Percentiles rank a stretch among this genome's conserved stretches.
Evolutionary conservation across 2,797 vertebrate genomes (phyloP).

Genomic region (Anguilla marmorata): DNA sequence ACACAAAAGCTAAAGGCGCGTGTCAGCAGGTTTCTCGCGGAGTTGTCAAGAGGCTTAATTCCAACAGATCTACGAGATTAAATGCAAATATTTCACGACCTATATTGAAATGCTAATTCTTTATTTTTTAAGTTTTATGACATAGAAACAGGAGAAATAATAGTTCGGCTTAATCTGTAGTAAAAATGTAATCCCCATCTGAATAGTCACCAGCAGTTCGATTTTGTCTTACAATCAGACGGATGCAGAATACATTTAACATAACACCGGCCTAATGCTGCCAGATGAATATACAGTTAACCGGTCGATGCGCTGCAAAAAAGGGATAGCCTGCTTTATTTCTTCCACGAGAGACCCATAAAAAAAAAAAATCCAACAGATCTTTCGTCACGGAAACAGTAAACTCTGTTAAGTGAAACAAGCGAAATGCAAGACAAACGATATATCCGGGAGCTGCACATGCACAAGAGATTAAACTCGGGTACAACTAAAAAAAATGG

Average conservation of each 20-base stretch:
- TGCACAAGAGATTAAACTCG: not conserved
- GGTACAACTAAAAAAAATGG: not conserved
- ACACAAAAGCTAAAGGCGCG: slow-evolving; percentile 65
- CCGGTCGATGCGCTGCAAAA: too few species aligned
- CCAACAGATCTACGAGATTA: slow-evolving; percentile 78
- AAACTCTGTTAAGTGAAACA: not conserved
- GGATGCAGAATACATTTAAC: not conserved
- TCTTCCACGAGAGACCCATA: not conserved
- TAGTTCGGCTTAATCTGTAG: not conserved
- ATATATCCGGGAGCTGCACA: not conserved
- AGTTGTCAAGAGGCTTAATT: slow-evolving; percentile 76
- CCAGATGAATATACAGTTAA: not conserved
- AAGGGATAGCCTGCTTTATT: not conserved
- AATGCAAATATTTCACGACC: slow-evolving; percentile 56
- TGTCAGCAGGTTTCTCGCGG: slow-evolving; percentile 77
- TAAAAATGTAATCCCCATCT: not conserved
- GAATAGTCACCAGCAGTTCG: not conserved
- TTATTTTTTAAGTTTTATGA: not conserved
- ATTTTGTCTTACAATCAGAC: not conserved
- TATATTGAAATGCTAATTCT: slow-evolving; percentile 46
- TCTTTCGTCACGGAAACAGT: not conserved
- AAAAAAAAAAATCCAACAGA: not conserved
- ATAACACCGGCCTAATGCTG: not conserved
- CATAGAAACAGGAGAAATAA: not conserved
- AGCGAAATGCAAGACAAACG: not conserved